Evolutionary conservation across 1,140 invertebrate species (phyloP).

Genomic region (Drosophila biarmipes): DNA sequence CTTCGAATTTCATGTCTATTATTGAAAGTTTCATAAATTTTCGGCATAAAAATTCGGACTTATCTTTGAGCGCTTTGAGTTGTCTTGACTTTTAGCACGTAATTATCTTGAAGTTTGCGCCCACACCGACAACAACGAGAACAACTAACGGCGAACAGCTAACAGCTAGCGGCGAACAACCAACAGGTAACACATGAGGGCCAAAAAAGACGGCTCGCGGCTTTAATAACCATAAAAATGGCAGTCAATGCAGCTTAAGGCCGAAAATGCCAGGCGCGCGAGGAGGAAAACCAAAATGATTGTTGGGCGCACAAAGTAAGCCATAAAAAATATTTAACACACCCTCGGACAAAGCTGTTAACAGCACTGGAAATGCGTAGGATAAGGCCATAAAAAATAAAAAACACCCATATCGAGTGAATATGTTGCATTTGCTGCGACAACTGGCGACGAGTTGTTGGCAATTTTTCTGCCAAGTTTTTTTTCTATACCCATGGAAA

Average conservation of each 20-base stretch:
- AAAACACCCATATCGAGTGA: conserved; percentile 28
- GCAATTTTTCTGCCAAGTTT: conserved; percentile 62
- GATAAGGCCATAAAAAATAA: conserved; percentile 70
- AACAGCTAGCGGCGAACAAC: conserved; percentile 13
- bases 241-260: conserved; percentile 63
- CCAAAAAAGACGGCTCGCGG: conserved; percentile 48
- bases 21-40: conserved; percentile 39
- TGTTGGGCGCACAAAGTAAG: conserved; percentile 73
- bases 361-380: conserved; percentile 77
- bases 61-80: conserved; percentile 68
- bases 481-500: conserved; percentile 9
- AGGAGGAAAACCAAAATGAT: conserved; percentile 49
- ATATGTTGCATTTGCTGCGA: conserved; percentile 62
- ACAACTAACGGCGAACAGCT: conserved; percentile 26
- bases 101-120: conserved; percentile 69
- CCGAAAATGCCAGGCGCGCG: conserved; percentile 36
- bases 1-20: conserved; percentile 15
- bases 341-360: conserved; percentile 81
- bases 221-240: conserved; percentile 77
- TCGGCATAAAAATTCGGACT: conserved; percentile 35
- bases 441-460: conserved; percentile 78
- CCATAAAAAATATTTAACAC: conserved; percentile 83
- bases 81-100: conserved; percentile 72
- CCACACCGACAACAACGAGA: conserved; percentile 43
- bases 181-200: conserved; percentile 35